phyloP scores from a whole-genome alignment of 2,888 invertebrate species.

The Tenthredo mesomela region DNA sequence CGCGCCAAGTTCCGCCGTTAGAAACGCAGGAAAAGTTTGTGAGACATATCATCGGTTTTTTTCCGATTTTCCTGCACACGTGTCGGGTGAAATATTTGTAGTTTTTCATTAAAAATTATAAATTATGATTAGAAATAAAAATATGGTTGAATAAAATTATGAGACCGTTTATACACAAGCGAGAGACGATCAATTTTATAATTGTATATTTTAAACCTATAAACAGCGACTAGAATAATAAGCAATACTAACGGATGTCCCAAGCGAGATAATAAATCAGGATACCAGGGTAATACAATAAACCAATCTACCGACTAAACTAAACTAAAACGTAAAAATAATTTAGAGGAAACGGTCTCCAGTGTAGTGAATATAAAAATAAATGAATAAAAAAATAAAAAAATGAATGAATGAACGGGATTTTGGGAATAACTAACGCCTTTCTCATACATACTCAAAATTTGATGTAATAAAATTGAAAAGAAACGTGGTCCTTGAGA shows the following conservation, averaged over 20 bases:
- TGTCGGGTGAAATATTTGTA: background rate
- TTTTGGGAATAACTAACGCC: background rate
- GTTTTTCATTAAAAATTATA: background rate
- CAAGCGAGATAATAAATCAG: background rate
- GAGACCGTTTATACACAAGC: background rate
- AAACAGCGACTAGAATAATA: background rate
- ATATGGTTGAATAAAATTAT: background rate
- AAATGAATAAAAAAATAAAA: background rate
- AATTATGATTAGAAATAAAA: background rate
- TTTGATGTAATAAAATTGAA: background rate
- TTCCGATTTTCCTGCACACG: no score
- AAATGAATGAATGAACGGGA: background rate
- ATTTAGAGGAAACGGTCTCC: background rate
- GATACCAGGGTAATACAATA: background rate
- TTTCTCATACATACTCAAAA: background rate
- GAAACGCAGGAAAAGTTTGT: background rate
- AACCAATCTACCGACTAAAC: conserved; percentile 9
- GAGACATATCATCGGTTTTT: background rate
- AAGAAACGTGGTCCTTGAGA: background rate
- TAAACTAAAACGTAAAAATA: background rate
- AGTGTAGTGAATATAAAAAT: background rate
- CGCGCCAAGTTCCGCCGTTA: background rate
- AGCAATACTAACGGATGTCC: background rate
- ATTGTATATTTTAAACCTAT: conserved; percentile 7
- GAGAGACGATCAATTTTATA: background rate